Evolutionary conservation across 2,888 invertebrate genomes (phyloP), one percentile per base, ranked within the genome.

Genomic region (Mythimna albipuncta): DNA sequence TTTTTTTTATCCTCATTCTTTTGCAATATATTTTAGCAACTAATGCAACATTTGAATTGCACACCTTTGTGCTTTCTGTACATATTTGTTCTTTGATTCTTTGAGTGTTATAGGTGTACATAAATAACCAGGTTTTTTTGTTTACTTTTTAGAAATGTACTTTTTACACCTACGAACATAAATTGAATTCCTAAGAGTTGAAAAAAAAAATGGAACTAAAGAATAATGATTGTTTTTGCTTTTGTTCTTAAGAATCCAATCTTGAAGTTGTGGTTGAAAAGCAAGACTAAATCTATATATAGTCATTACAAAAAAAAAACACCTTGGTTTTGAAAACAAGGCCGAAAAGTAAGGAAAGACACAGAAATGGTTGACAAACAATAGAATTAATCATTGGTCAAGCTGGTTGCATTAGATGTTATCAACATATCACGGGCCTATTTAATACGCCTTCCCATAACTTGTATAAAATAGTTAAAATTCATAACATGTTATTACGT

Each of bases 401-500:
- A 75, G 64, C 62, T 64, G 64, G 58, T 58, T 58, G 44, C n/a
- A 9, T 10, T 44, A 62, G 64, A 66, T 61, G 38, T 58, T 64
- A 63, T 73, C 65, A 64, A 57, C 9, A 50, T 41, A 72, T 70
- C 54, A 63, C 64, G 21, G 38, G 52, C 44, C 61, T 66, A 62
- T 63, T 63, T 71, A 57, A 16, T 67, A 54, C 73, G 59, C 70
- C 55, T 72, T 74, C 54, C 78, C 65, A 78, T 82, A 81, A 82
- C 79, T 84, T 77, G 81, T 78, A 44, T 64, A 68, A 82, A 85
- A 89, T 91, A 91, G 88, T 94, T 93, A 88, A 91, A 91, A 95
- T 95, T 93, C 95, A 91, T 89, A 91, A 84, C 94, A 92, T 93
- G 93, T 92, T 92, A 92, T 90, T 92, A 91, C 90, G 91, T 93